Conservation (phyloP, 2,797 vertebrate genomes). For the Cossypha dichroa region DNA sequence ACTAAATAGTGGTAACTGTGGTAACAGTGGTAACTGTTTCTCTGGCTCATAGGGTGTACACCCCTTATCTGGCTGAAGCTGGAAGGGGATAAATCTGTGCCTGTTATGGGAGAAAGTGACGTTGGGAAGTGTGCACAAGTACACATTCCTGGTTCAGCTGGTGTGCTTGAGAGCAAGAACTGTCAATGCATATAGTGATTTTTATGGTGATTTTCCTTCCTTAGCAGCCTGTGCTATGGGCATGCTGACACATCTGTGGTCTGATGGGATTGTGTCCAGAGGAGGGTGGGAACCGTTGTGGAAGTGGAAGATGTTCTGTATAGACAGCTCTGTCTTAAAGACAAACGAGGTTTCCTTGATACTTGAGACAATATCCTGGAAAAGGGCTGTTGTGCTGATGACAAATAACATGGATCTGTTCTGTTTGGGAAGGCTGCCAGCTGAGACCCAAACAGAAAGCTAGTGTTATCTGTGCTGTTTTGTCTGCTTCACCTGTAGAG, state of each 20-base stretch:
- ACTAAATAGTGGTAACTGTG: neutral
- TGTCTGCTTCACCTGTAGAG: neutral
- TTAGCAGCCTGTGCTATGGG: neutral
- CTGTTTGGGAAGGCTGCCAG: neutral
- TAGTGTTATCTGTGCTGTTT: neutral
- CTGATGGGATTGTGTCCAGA: neutral
- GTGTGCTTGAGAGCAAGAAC: neutral
- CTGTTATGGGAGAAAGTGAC: neutral
- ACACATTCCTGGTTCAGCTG: fast-evolving
- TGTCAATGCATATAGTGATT: neutral
- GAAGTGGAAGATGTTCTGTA: neutral
- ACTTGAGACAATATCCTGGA: neutral
- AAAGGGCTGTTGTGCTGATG: neutral
- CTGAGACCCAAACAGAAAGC: neutral
- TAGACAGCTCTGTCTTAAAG: neutral
- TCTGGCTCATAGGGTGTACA: neutral
- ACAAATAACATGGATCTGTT: neutral
- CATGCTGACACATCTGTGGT: neutral
- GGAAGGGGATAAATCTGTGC: neutral
- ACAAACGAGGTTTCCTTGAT: neutral
- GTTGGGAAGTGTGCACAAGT: neutral
- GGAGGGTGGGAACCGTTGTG: neutral
- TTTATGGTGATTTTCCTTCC: neutral
- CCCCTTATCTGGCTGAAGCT: neutral
- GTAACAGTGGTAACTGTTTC: neutral